Evolutionary conservation across 2,888 invertebrate species (phyloP), one percentile per base, ranked within the genome.

Genomic region (Noctua fimbriata): DNA sequence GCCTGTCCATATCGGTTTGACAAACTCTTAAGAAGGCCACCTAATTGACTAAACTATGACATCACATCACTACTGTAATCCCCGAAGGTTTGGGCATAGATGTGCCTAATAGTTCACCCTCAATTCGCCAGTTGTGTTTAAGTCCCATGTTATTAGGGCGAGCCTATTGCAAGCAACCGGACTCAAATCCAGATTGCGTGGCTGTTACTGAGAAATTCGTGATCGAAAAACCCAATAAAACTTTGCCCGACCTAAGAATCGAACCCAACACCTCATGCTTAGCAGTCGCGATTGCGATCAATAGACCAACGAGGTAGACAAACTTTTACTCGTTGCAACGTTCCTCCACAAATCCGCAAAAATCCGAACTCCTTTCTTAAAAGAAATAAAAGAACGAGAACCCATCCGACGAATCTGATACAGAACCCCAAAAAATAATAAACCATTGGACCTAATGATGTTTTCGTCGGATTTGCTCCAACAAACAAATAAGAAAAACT

Each of bases 401-500:
- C 0, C 0, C n/a, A 58, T 44, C 24, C 60, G 16, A 32, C 1
- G 16, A 32, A 58, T 32, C 28, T 12, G 10, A 36, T 5, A 28
- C 14, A 7, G 69, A 69, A 77, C 69, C 73, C 69, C 47, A 73
- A 72, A 70, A 77, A 67, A 55, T 66, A 87, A 84, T 84, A 79
- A 87, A 75, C 70, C 65, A 7, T 55, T 36, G 32, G 24, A 58
- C 18, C 21, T 72, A 78, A 88, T 76, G 79, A 86, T 86, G 87
- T 86, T 86, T 86, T 86, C 83, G 67, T 58, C 52, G n/a, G 65
- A 58, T n/a, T 69, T 77, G 52, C 5, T 55, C n/a, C 10, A 10
- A 73, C 86, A 82, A 86, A 82, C 74, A 81, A 44, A 66, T 63
- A 63, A 44, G 49, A 69, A 66, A 70, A 86, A 81, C 16, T 77